Percentiles rank a stretch among this genome's conserved stretches.
Conservation (phyloP, 2,113 vertebrate genomes). For the Engystomops pustulosus region DNA sequence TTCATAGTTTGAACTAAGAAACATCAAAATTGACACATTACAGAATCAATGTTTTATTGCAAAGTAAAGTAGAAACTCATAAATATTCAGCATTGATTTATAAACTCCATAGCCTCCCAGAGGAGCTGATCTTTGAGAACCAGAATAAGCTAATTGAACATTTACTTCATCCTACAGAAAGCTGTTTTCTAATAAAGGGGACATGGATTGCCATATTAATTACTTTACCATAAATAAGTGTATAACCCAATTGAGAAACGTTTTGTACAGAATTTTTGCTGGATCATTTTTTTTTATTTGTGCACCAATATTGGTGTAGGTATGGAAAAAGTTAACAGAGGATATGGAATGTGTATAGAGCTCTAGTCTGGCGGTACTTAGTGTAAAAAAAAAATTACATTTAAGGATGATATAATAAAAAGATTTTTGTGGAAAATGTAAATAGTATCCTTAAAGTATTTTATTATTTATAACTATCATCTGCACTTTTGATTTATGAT, state of each 20-base stretch:
- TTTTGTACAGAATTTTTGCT: background rate
- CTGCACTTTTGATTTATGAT: too few relatives aligned
- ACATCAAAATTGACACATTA: background rate
- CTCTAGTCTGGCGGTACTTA: too few relatives aligned
- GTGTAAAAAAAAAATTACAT: too few relatives aligned
- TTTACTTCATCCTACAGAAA: conserved; percentile 32
- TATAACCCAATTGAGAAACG: background rate
- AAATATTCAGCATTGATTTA: conserved; percentile 45
- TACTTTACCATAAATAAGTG: background rate
- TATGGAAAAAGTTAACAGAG: too few relatives aligned
- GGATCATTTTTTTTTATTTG: too few relatives aligned
- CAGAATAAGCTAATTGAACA: conserved; percentile 51
- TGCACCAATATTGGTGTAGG: too few relatives aligned
- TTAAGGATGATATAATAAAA: too few relatives aligned
- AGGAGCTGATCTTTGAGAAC: conserved; percentile 49
- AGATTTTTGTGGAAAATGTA: too few relatives aligned
- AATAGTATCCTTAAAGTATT: too few relatives aligned
- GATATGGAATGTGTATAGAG: too few relatives aligned
- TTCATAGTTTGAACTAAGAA: background rate
- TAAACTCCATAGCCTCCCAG: conserved; percentile 25
- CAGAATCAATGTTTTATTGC: conserved; percentile 29
- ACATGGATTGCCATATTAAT: conserved; percentile 47
- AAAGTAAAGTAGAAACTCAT: conserved; percentile 10
- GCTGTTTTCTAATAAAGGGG: conserved; percentile 9
- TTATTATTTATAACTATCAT: too few relatives aligned